A percentile compares a stretch with the other conserved stretches of the same genome.
Evolutionary conservation across 2,888 invertebrate species (phyloP).

Genomic region (Cerceris rybyensis): DNA sequence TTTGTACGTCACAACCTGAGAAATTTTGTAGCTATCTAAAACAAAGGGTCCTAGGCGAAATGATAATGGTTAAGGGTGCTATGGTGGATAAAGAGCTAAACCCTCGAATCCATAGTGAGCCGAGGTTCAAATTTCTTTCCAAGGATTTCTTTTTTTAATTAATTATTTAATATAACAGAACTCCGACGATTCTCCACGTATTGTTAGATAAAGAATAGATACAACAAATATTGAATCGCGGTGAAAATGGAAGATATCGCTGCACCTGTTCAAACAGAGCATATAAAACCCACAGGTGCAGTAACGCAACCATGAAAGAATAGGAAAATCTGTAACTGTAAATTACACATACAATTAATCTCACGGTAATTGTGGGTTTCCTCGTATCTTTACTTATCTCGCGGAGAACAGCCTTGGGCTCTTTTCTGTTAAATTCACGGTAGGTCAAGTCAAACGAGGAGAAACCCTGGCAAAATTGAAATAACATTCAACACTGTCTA

Average conservation of each 20-base stretch:
- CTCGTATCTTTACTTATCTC: background rate
- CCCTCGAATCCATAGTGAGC: no score
- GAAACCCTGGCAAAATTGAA: constrained; percentile 9
- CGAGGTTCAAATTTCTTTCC: no score
- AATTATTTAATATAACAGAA: no score
- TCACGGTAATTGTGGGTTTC: background rate
- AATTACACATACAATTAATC: constrained; percentile 12
- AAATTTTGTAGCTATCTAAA: no score
- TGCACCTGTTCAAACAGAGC: background rate
- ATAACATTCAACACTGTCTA: background rate
- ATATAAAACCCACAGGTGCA: background rate
- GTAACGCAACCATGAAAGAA: background rate
- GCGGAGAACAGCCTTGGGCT: background rate
- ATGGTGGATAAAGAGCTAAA: no score
- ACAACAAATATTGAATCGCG: constrained; percentile 28
- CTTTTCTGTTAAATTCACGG: background rate
- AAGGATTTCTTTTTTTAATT: no score
- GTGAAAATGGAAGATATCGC: constrained; percentile 16
- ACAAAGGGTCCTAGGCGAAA: no score
- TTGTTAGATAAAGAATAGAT: background rate
- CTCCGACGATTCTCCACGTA: no score
- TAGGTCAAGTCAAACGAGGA: constrained; percentile 1
- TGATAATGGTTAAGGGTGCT: no score
- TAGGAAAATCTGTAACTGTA: background rate
- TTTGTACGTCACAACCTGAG: no score